Conservation (phyloP, 2,113 vertebrate species). For the Morone chrysops region DNA sequence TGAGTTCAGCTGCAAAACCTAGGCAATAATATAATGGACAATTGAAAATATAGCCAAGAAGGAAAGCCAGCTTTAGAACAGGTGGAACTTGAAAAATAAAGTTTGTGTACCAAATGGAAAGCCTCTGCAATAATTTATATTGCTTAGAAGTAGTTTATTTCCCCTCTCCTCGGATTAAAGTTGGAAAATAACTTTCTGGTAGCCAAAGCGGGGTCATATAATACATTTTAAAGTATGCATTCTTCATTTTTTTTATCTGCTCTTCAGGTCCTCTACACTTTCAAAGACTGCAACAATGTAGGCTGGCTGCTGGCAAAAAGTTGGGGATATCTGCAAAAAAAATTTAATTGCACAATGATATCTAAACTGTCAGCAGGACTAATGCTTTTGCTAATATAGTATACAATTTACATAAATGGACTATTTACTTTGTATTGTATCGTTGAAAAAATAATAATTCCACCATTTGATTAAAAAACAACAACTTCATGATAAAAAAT, state of each 20-base stretch:
- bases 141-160: conserved; percentile 23
- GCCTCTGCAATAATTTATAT: conserved; percentile 30
- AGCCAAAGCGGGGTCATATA: background rate
- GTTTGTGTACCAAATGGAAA: background rate
- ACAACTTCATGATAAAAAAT: background rate
- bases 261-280: background rate
- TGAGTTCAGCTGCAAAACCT: background rate
- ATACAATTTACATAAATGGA: background rate
- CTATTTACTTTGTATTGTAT: background rate
- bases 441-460: background rate
- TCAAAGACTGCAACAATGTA: background rate
- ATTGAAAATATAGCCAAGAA: background rate
- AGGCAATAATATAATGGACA: background rate
- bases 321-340: background rate
- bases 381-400: background rate
- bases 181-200: background rate
- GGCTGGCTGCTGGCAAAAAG: background rate
- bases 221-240: conserved; percentile 28
- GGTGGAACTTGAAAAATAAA: conserved; percentile 20
- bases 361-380: background rate
- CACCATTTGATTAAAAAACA: background rate
- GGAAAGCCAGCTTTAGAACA: conserved; percentile 2
- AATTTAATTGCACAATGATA: background rate
- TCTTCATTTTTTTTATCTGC: background rate
- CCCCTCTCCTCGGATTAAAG: conserved; percentile 4